Percentiles rank a stretch among this genome's conserved stretches.
Evolutionary conservation across 2,113 vertebrate species (phyloP).

Genomic region (Heptranchias perlo): DNA sequence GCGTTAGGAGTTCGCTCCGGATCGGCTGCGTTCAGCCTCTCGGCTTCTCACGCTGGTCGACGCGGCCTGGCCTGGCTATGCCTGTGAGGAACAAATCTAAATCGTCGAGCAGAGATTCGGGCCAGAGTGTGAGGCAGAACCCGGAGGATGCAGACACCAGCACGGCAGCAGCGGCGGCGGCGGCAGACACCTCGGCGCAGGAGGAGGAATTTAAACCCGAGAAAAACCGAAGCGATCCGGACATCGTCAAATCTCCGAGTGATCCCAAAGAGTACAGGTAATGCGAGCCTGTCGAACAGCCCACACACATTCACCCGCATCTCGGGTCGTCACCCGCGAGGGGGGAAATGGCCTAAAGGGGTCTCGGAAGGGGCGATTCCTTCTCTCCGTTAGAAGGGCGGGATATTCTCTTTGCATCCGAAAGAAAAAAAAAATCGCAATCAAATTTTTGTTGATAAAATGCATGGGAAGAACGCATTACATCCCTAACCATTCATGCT

Average conservation of each 20-base stretch:
- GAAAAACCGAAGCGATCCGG: conserved; percentile 62
- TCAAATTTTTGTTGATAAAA: not conserved
- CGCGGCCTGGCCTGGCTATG: conserved; percentile 45
- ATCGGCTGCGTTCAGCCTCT: conserved; percentile 39
- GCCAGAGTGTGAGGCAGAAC: conserved; percentile 45
- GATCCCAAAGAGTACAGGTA: conserved; percentile 94
- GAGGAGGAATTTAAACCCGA: not conserved
- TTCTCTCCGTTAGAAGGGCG: not conserved
- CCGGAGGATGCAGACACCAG: too few relatives aligned
- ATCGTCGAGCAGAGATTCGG: conserved; percentile 40
- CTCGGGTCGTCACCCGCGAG: too few relatives aligned
- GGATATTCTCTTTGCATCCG: not conserved
- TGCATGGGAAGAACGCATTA: not conserved
- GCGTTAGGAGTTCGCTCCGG: not conserved
- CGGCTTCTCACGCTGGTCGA: conserved; percentile 43
- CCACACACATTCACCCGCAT: too few relatives aligned
- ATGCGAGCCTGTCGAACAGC: not conserved
- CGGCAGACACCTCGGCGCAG: conserved; percentile 35
- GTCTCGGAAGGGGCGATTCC: not conserved
- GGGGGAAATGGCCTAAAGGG: not conserved
- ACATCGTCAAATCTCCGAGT: conserved; percentile 83
- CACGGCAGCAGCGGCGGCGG: conserved; percentile 41
- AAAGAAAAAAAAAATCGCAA: too few relatives aligned
- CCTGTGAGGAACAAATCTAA: conserved; percentile 58
- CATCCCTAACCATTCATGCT: not conserved